phyloP scores from a whole-genome alignment of 2,113 vertebrate species.

The Halcyon malimbica region DNA sequence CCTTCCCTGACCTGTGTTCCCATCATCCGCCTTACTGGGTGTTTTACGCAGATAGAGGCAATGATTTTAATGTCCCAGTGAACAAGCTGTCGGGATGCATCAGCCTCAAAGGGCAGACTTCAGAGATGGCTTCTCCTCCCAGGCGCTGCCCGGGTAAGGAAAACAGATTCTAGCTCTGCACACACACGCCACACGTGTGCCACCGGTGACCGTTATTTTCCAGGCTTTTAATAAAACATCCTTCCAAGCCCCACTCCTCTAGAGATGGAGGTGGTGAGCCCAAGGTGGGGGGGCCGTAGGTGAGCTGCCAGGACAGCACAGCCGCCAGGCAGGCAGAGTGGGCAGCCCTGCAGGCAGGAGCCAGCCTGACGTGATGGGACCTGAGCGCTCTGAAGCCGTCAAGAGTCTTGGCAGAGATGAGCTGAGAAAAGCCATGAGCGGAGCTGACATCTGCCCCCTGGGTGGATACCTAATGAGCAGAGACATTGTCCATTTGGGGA shows the following conservation, averaged over 20 bases:
- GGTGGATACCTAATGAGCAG: constrained; percentile 6
- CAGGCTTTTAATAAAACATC: neutral
- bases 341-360: neutral
- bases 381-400: neutral
- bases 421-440: constrained; percentile 39
- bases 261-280: neutral
- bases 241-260: neutral
- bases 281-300: accelerated
- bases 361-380: neutral
- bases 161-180: neutral
- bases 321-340: neutral
- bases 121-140: constrained; percentile 8
- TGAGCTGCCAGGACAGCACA: accelerated
- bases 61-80: constrained; percentile 63
- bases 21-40: neutral
- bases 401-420: neutral
- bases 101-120: constrained; percentile 61
- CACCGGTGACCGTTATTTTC: neutral
- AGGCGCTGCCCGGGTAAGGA: neutral
- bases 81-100: constrained; percentile 65
- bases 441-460: constrained; percentile 41
- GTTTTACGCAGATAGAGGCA: constrained; percentile 36
- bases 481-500: constrained; percentile 52
- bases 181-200: accelerated
- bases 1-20: constrained; percentile 19